Percentiles rank a stretch among this genome's conserved stretches.
These are phyloP conservation scores for Drosophila eugracilis DNA, from an alignment of 1,140 invertebrate genomes.

Conservation along the genomic window DNA sequence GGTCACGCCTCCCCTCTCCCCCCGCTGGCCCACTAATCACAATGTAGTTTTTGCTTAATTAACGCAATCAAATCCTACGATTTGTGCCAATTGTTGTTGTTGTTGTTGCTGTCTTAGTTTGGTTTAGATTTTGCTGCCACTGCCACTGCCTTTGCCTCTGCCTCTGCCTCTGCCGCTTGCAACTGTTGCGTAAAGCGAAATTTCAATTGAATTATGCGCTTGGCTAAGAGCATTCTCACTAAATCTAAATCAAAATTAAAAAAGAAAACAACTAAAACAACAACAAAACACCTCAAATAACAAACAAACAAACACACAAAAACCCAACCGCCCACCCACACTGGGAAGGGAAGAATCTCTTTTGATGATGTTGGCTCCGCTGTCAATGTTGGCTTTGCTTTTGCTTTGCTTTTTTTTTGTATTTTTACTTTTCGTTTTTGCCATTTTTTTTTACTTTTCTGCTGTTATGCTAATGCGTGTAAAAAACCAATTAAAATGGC, in stretches of 20 bases:
- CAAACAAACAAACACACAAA: neutral
- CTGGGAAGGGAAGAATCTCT: constrained; percentile 17
- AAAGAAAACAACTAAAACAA: neutral
- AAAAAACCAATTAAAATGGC: constrained; percentile 77
- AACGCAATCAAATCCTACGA: constrained; percentile 71
- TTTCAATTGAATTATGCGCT: constrained; percentile 80
- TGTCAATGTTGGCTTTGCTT: constrained; percentile 29
- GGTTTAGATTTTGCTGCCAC: too few relatives aligned
- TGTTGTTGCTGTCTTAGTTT: constrained; percentile 14
- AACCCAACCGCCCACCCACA: constrained; percentile 28
- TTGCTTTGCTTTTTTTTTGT: neutral
- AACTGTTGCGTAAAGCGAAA: constrained; percentile 62
- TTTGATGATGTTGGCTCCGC: constrained; percentile 33
- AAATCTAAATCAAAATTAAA: constrained; percentile 55
- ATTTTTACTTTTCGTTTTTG: too few relatives aligned
- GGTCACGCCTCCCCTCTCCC: constrained; percentile 31
- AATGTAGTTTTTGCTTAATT: constrained; percentile 68
- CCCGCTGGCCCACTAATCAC: constrained; percentile 45
- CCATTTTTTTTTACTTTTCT: too few relatives aligned
- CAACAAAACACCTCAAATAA: neutral
- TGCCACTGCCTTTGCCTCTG: too few relatives aligned
- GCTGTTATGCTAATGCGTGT: constrained; percentile 73
- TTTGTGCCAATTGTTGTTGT: constrained; percentile 70
- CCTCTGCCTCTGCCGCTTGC: constrained; percentile 16
- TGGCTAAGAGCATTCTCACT: constrained; percentile 78